A percentile compares a stretch with the other conserved stretches of the same genome.
These are phyloP conservation scores for Drosophila sordidula DNA, from an alignment of 2,888 invertebrate genomes.

Conservation along the genomic window DNA sequence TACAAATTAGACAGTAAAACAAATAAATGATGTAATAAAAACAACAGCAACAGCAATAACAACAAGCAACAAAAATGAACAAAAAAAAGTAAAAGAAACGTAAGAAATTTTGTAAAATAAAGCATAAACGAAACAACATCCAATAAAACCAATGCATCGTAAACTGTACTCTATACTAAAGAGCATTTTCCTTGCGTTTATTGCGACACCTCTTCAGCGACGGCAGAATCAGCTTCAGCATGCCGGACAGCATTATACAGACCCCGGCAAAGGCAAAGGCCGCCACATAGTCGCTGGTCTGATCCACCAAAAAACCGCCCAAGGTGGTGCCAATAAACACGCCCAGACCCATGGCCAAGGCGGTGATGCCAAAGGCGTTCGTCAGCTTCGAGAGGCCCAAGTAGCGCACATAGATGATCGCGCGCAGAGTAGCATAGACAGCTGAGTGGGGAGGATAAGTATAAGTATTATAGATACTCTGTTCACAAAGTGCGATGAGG, in stretches of 20 bases:
- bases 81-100: constrained; percentile 51
- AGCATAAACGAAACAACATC: constrained; percentile 41
- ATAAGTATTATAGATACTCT: constrained; percentile 2
- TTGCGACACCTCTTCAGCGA: constrained; percentile 21
- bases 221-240: constrained; percentile 72
- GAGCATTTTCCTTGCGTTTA: not conserved
- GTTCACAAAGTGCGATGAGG: constrained; percentile 1
- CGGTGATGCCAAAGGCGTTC: constrained; percentile 91
- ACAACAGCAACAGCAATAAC: constrained; percentile 17
- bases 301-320: constrained; percentile 80
- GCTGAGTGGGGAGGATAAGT: constrained; percentile 85
- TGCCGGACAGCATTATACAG: constrained; percentile 72
- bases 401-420: constrained; percentile 91
- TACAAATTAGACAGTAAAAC: constrained; percentile 46
- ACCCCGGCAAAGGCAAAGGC: constrained; percentile 78
- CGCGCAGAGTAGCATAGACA: constrained; percentile 90
- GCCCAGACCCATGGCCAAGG: constrained; percentile 91
- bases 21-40: constrained; percentile 43
- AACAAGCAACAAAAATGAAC: constrained; percentile 30
- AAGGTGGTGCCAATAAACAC: constrained; percentile 88
- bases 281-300: constrained; percentile 49
- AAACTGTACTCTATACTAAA: constrained; percentile 26
- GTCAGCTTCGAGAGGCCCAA: constrained; percentile 91
- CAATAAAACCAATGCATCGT: constrained; percentile 49
- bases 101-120: constrained; percentile 65